phyloP scores from a whole-genome alignment of 30 jellyfish, hydroid and myxozoan genomes.

The Nemopilema nomurai region DNA sequence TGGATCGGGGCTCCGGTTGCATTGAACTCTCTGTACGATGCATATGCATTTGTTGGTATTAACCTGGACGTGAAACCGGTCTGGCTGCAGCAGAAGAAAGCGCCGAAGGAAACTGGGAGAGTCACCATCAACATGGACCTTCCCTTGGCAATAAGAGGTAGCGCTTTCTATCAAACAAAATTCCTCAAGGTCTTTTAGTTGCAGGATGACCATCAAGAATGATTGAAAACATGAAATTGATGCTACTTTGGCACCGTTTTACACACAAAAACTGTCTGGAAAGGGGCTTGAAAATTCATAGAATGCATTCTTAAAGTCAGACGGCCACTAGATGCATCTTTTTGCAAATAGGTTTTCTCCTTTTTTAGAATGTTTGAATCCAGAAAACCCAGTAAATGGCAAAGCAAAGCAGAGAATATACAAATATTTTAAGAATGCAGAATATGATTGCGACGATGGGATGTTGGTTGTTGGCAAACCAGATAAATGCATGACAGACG shows the following conservation, averaged over 20 bases:
- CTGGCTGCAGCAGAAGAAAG: slow-evolving; percentile 20
- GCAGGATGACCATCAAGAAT: too few relatives aligned
- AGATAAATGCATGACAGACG: slow-evolving; percentile 11
- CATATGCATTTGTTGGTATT: slow-evolving; percentile 15
- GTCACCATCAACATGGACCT: neutral
- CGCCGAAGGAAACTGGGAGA: neutral
- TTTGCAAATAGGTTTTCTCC: too few relatives aligned
- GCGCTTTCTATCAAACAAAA: too few relatives aligned
- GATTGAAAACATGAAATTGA: too few relatives aligned
- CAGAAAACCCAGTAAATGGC: slow-evolving; percentile 1
- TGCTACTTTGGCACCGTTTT: too few relatives aligned
- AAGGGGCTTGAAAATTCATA: too few relatives aligned
- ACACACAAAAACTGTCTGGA: too few relatives aligned
- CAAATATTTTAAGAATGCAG: neutral
- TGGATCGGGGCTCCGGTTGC: slow-evolving; percentile 23
- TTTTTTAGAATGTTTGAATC: slow-evolving; percentile 9
- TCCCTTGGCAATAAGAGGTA: slow-evolving; percentile 18
- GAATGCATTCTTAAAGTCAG: too few relatives aligned
- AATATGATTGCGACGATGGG: neutral
- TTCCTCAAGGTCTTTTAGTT: too few relatives aligned
- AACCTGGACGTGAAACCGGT: slow-evolving; percentile 24
- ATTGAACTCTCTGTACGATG: slow-evolving; percentile 1
- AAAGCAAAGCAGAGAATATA: slow-evolving; percentile 1
- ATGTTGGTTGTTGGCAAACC: neutral
- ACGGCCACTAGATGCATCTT: too few relatives aligned